Percentiles rank a stretch among this genome's conserved stretches.
These are phyloP conservation scores for Leuciscus waleckii DNA, from an alignment of 2,797 vertebrate genomes.

Conservation along the genomic window DNA sequence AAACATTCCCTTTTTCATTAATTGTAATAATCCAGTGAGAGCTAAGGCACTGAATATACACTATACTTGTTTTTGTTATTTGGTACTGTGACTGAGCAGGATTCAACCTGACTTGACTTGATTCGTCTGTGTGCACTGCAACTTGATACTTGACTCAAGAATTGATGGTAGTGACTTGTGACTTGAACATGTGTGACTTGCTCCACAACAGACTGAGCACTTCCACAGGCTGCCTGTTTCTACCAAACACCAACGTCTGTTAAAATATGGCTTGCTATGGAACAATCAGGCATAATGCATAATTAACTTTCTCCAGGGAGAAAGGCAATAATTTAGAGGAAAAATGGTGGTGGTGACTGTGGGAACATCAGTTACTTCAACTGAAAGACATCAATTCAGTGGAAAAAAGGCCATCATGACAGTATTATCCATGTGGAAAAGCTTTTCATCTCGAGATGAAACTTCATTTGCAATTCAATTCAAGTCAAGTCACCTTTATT, in stretches of 20 bases:
- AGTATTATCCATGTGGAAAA: not conserved
- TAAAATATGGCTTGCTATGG: constrained; percentile 1
- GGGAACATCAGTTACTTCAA: constrained; percentile 12
- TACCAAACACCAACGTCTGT: not conserved
- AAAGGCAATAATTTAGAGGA: constrained; percentile 6
- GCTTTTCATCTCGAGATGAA: not conserved
- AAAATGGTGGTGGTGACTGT: not conserved
- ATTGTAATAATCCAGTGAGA: no score
- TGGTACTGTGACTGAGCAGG: no score
- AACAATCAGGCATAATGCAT: constrained; percentile 14
- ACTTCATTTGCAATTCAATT: not conserved
- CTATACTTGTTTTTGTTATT: no score
- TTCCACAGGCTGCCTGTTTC: constrained; percentile 2
- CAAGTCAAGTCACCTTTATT: no score
- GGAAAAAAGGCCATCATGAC: not conserved
- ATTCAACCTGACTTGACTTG: no score
- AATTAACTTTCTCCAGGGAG: constrained; percentile 3
- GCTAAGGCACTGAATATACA: no score
- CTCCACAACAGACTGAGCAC: no score
- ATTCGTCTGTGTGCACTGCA: no score
- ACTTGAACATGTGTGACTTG: no score
- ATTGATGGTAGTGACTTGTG: no score
- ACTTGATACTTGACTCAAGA: no score
- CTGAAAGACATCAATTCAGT: not conserved
- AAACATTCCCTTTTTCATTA: no score